Conservation (phyloP, 2,888 invertebrate genomes). For the Orchesella flavescens region DNA sequence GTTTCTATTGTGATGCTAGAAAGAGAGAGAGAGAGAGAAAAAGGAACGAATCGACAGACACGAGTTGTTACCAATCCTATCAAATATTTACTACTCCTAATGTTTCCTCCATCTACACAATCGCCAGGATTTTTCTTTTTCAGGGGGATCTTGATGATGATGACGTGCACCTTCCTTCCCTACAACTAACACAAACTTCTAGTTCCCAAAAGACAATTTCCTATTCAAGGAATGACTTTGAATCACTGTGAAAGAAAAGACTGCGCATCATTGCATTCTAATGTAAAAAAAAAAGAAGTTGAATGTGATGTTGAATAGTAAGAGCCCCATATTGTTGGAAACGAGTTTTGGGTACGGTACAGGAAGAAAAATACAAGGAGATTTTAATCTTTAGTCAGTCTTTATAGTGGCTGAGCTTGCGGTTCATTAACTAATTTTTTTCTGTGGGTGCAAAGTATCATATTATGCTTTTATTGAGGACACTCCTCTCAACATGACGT, state of each 20-base stretch:
- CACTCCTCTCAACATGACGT: not conserved
- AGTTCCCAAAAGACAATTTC: no score
- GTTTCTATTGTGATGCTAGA: no score
- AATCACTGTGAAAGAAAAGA: not conserved
- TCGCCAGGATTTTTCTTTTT: not conserved
- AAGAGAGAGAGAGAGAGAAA: not conserved
- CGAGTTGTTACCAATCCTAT: conserved; percentile 65
- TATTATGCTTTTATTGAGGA: not conserved
- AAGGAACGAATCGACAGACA: conserved; percentile 51
- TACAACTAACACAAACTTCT: not conserved
- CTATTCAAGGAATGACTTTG: not conserved
- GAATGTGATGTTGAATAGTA: no score
- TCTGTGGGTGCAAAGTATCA: no score
- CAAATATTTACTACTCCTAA: conserved; percentile 54
- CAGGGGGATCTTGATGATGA: not conserved
- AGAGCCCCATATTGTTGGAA: no score
- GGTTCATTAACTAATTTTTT: no score
- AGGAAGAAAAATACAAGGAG: no score
- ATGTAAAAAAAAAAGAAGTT: no score
- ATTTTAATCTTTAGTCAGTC: no score
- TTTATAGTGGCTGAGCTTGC: no score
- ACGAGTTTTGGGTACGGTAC: no score
- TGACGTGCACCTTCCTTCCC: not conserved
- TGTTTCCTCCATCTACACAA: conserved; percentile 26
- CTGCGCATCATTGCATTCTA: no score